Base-by-base conservation (phyloP, 2,113 vertebrate genomes). In the Macquaria australasica region DNA sequence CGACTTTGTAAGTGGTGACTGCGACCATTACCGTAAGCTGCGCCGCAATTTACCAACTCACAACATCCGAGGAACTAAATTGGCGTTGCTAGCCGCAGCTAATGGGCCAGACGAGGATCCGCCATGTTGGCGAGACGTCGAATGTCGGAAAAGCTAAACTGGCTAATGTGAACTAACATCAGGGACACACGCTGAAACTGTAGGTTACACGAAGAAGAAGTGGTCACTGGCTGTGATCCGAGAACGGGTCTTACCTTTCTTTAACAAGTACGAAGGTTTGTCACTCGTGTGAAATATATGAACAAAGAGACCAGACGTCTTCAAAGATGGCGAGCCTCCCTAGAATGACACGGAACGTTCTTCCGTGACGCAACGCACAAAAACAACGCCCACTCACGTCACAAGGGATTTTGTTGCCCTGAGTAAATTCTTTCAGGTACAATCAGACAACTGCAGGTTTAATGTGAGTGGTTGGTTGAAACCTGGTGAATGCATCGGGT, bases 271-370 rank as follows among this genome's bases (percentile, higher is more conserved):
- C 0, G 5, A 11, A 2, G 10, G 2, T 28, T 37, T 80, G 1
- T 10, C 1, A 6, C 0, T 6, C 48, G 0, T 12, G 16, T 37
- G 5, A 86, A 10, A 50, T 58, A 16, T 53, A 1, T 9, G 7
- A 74, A 85, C 81, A 85, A 87, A 60, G 51, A 74, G 23, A 23
- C 20, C 28, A 0, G 2, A 45, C 6, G 67, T 58, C n/a, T 45
- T 71, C 83, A 81, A 93, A 94, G 76, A 94, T 94, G 93, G 92
- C 92, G 93, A 87, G 1, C 41, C 9, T 68, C 31, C 9, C 60
- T 18, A 20, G 69, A 85, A 83, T 7, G 1, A 11, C n/a, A 39
- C 41, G 8, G 85, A 91, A 89, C 25, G 3, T 87, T 89, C 74
- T 83, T 25, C 12, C 8, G 45, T 88, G 79, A 90, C 87, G 89